Evolutionary conservation across 2,888 invertebrate species (phyloP), one percentile per base, ranked within the genome.

Genomic region (Slavum lentiscoides): DNA sequence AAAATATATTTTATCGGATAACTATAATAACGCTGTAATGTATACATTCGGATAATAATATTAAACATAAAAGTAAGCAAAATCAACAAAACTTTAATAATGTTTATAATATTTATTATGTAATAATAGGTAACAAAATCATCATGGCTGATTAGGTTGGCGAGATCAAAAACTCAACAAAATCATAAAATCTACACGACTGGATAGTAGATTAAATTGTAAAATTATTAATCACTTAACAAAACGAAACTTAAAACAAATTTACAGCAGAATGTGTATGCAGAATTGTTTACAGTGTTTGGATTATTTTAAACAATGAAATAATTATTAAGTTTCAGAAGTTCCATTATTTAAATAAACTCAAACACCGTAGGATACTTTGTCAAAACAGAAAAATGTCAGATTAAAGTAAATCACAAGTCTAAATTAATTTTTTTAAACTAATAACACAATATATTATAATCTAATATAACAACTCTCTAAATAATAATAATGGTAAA

Each of bases 161-260:
- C 58, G 75, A 75, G 75, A 75, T 75, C 75, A 67, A 67, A 43
- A 49, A 67, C 53, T 37, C 30, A 64, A 66, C 23, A 74, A 11
- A 73, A 30, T 73, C n/a, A 53, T 62, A 30, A n/a, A 21, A n/a
- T 21, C 11, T 59, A 59, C n/a, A 21, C 8, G 6, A 58, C 0
- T 19, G 19, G 11, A 62, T 23, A 8, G 49, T 23, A 49, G 49
- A 49, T 49, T 49, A 49, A 49, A 49, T 49, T 49, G 11, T 30
- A 69, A 30, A 62, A 74, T 55, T 53, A 61, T 30, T 49, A 49
- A 61, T 30, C 53, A 55, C 53, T 13, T 43, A 59, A 69, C 30
- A 74, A 53, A 64, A 53, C 37, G 19, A 11, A 8, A 74, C 53
- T 17, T 37, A 21, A 43, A 21, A 55, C 3, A 64, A 64, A 62